Evolutionary conservation across 2,113 vertebrate genomes (phyloP).

Genomic region (Phaethon lepturus): DNA sequence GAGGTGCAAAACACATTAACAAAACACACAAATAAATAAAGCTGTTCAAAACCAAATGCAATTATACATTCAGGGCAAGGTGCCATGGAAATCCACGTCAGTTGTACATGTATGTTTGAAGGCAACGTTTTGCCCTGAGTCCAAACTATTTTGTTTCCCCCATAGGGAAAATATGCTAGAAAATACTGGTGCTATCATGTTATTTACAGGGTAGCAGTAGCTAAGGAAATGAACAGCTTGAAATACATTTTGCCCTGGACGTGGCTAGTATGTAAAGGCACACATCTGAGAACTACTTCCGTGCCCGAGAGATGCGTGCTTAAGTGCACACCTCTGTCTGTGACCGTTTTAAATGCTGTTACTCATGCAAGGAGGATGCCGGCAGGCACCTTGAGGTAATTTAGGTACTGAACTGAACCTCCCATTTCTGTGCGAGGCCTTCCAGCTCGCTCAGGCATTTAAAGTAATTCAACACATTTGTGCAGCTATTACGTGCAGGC

Average conservation of each 20-base stretch:
- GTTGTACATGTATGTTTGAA: not conserved
- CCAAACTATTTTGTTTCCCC: not conserved
- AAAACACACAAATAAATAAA: constrained; percentile 63
- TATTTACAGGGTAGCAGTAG: not conserved
- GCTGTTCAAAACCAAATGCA: constrained; percentile 46
- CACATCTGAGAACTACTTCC: not conserved
- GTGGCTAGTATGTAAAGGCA: not conserved
- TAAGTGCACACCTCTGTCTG: not conserved
- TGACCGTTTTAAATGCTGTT: not conserved
- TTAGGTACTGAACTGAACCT: not conserved
- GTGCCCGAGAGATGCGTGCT: not conserved
- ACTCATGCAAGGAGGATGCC: no score
- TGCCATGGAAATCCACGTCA: constrained; percentile 10
- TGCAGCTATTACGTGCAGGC: not conserved
- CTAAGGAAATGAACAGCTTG: not conserved
- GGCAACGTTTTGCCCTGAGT: not conserved
- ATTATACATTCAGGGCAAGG: constrained; percentile 47
- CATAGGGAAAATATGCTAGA: not conserved
- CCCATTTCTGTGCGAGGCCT: not conserved
- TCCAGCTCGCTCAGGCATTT: not conserved
- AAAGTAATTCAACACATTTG: not conserved
- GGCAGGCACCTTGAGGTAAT: not conserved
- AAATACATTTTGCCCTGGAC: not conserved
- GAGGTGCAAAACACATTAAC: constrained; percentile 61
- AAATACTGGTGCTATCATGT: not conserved